Evolutionary conservation across 2,113 vertebrate genomes (phyloP).

Genomic region (Chloroceryle aenea): DNA sequence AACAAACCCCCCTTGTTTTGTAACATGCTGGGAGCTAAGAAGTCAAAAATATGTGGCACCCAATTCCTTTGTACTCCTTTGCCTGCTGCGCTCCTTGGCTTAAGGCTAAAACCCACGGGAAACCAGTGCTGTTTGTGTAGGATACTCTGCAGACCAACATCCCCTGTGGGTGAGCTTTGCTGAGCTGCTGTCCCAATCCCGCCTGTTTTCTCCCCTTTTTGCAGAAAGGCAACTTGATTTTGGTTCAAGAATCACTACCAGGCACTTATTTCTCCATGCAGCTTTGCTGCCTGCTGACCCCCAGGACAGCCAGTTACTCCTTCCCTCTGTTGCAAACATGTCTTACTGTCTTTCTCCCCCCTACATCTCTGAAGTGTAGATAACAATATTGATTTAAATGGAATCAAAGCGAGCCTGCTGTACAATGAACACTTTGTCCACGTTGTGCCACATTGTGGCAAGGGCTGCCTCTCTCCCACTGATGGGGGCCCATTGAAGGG

Average conservation of each 20-base stretch:
- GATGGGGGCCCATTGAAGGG: neutral
- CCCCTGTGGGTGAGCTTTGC: fast-evolving
- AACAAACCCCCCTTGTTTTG: neutral
- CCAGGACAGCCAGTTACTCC: neutral
- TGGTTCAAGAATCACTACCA: neutral
- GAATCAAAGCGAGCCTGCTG: neutral
- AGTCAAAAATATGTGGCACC: neutral
- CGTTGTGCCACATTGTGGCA: neutral
- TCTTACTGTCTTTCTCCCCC: neutral
- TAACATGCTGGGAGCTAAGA: neutral
- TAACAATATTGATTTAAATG: conserved; percentile 18
- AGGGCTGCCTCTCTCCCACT: neutral
- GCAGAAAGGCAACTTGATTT: neutral
- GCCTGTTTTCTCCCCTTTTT: neutral
- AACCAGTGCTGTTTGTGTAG: neutral
- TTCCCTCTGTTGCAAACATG: neutral
- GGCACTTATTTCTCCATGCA: neutral
- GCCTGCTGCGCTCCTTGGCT: neutral
- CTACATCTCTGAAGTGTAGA: neutral
- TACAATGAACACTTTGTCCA: conserved; percentile 4
- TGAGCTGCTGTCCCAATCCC: neutral
- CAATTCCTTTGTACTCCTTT: neutral
- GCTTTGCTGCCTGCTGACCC: neutral
- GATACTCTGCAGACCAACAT: neutral
- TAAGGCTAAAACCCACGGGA: neutral